Evolutionary conservation across 2,113 vertebrate species (phyloP), one percentile per base, ranked within the genome.

Genomic region (Falco punctatus): DNA sequence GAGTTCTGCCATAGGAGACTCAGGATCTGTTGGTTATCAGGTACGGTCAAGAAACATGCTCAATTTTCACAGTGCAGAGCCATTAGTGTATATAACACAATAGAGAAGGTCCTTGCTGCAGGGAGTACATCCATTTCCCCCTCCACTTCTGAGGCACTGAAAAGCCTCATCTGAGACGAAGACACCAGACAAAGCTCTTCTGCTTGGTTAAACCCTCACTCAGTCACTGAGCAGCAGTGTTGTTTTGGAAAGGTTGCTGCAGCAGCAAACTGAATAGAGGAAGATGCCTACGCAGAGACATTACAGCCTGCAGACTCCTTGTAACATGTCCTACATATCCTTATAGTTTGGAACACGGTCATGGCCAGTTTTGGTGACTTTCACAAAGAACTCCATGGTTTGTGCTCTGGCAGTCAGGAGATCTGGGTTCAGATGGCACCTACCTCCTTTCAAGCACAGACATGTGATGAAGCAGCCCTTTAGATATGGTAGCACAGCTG

Each of bases 181-280:
- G 51, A 89, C n/a, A 64, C 14, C 21, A 55, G 24, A 75, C 42
- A 54, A 40, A 70, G 4, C 15, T 52, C 67, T 35, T 78, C 26
- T 74, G 14, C n/a, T 74, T 59, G 8, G 7, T 86, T 61, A 64
- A 81, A 62, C 18, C 21, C 21, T 44, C 32, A 18, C 23, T 32
- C 11, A 40, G 30, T 27, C 35, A 33, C 8, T 1, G 1, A 89
- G 38, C 0, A 1, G 12, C 28, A 70, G 32, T 33, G 21, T 15
- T 55, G 15, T 11, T 61, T 46, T 51, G 51, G n/a, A 87, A 35
- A 38, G 23, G 5, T 24, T 58, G 14, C 26, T 77, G 69, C 33
- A 26, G n/a, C 20, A 64, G 35, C 9, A 21, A 74, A 35, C 7
- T 35, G 35, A 42, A 59, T 16, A 64, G 28, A 66, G 22, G 72